Evolutionary conservation across 1,140 invertebrate genomes (phyloP), one percentile per base, ranked within the genome.

Genomic region (Chymomyza costata): DNA sequence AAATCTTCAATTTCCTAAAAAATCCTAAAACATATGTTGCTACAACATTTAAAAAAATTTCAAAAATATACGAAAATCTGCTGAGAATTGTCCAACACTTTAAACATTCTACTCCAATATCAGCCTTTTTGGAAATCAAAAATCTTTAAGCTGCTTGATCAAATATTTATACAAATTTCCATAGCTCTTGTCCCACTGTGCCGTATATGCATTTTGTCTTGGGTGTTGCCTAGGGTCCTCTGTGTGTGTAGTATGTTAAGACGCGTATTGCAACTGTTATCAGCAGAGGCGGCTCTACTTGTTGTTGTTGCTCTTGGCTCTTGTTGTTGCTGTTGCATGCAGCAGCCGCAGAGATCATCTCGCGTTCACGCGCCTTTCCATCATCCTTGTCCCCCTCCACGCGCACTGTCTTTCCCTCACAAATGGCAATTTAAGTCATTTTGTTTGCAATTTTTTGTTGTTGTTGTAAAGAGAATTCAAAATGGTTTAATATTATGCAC

Each of bases 361-460:
- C 21, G 14, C 21, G 18, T 11, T 13, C 30, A 5, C 31, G 30
- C 17, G 28, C 34, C 28, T 11, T 7, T n/a, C n/a, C n/a, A n/a
- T n/a, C n/a, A n/a, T n/a, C n/a, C n/a, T n/a, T n/a, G n/a, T n/a
- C 17, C 57, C 25, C 47, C 13, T 8, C 31, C 8, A 28, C 15
- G 5, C 14, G n/a, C n/a, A n/a, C n/a, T n/a, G n/a, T n/a, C n/a
- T n/a, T n/a, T n/a, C n/a, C n/a, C 19, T 35, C 43, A 45, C 62
- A 65, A 65, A 65, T 65, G 61, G 62, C 62, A 65, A 65, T 65
- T 65, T 65, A 65, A 65, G 62, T 65, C 62, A 65, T 65, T 65
- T 65, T 65, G 62, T 65, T 65, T 65, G 38, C 41, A 30, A 44
- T 44, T 59, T 49, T 28, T 14, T 31, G 17, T 43, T 61, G 53